Conservation (phyloP, 2,113 vertebrate genomes). For the Synchiropus splendidus region DNA sequence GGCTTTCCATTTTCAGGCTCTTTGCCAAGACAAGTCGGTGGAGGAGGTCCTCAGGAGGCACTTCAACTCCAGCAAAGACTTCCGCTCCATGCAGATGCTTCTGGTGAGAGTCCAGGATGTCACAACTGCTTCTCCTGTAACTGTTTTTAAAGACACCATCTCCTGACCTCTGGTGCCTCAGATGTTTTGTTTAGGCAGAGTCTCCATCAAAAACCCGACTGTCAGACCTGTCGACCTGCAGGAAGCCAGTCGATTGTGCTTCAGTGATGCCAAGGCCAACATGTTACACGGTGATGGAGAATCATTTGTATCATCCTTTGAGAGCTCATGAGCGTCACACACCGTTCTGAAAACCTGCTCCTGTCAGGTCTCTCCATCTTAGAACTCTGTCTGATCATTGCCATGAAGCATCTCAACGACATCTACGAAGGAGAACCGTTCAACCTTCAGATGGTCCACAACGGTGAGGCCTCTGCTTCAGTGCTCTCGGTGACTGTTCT, state of each 20-base stretch:
- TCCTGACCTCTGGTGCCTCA: slow-evolving; percentile 25
- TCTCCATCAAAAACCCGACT: slow-evolving; percentile 65
- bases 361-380: slow-evolving; percentile 82
- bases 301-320: neutral
- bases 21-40: slow-evolving; percentile 72
- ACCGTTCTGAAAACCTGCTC: too few relatives aligned
- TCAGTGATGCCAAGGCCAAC: slow-evolving; percentile 76
- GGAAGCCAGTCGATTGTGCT: slow-evolving; percentile 71
- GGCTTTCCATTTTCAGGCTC: slow-evolving; percentile 46
- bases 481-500: neutral
- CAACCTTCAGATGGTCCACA: slow-evolving; percentile 98
- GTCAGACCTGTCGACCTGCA: slow-evolving; percentile 70
- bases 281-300: slow-evolving; percentile 78
- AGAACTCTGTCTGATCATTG: slow-evolving; percentile 92
- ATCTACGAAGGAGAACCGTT: slow-evolving; percentile 90
- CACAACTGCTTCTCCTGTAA: too few relatives aligned
- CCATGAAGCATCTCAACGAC: slow-evolving; percentile 95
- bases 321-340: too few relatives aligned
- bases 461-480: slow-evolving; percentile 63
- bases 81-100: slow-evolving; percentile 75
- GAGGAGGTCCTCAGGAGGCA: slow-evolving; percentile 71
- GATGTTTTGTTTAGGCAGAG: slow-evolving; percentile 71
- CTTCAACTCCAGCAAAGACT: slow-evolving; percentile 76
- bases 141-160: neutral
- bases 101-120: slow-evolving; percentile 62